Evolutionary conservation across 1,140 invertebrate genomes (phyloP), one percentile per base, ranked within the genome.

Genomic region (Orius insidiosus): DNA sequence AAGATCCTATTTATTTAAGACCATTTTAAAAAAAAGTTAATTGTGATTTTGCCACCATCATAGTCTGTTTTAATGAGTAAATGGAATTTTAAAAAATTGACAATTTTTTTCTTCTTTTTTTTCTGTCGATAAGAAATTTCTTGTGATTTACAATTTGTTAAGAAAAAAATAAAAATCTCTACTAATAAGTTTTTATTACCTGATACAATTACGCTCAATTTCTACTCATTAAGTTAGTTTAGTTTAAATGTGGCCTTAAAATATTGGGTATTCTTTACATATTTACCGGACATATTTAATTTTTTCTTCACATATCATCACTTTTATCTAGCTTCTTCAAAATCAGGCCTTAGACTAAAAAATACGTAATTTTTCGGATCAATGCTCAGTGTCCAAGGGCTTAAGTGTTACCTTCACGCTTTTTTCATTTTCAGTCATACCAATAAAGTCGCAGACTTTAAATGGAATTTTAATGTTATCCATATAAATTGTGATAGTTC

Each of bases 161-260:
- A 35, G 34, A 36, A 45, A 37, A n/a, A 19, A 38, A 37, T 33
- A 10, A 37, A 43, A 46, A 46, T 46, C 45, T 46, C 45, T 46
- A 46, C 35, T 36, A 46, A 44, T 44, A 44, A 46, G 45, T 24
- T 46, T 46, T 14, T 46, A 46, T 46, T 46, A 46, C 45, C 45
- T 46, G 45, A 46, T 38, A 38, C 18, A 36, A n/a, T 14, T 45
- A 46, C 34, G 45, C 45, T 46, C 45, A 46, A 46, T 43, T 46
- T 33, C 31, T 36, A 46, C 45, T 46, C 45, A 46, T 46, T 46
- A 46, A 46, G 45, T 46, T 46, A 46, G 45, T 46, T 46, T 37
- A 46, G 19, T 46, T 24, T 24, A 24, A 24, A 24, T 46, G 45
- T 46, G 45, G 45, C 45, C 45, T 46, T 46, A 46, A 43, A 46